A percentile compares a stretch with the other conserved stretches of the same genome.
Evolutionary conservation across 2,888 invertebrate genomes (phyloP).

Genomic region (Troilus luridus): DNA sequence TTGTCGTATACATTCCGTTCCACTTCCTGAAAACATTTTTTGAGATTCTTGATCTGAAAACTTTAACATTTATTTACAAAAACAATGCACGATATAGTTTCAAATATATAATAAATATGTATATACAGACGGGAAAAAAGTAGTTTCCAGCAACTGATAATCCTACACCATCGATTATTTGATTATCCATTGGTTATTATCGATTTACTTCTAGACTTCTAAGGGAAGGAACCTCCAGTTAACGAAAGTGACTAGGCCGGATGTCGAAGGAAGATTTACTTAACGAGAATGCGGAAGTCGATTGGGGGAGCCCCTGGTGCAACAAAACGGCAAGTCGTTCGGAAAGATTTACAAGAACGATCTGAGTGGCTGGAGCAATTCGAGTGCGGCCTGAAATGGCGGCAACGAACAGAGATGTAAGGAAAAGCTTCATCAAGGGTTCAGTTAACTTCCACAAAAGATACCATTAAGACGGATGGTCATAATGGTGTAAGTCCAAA

Average conservation of each 20-base stretch:
- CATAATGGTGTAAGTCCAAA: neutral
- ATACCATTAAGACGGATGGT: neutral
- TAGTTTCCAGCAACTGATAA: no score
- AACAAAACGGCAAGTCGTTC: neutral
- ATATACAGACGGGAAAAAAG: no score
- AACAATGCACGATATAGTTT: no score
- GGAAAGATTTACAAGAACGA: neutral
- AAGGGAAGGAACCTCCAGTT: neutral
- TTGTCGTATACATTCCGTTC: no score
- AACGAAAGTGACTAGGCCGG: neutral
- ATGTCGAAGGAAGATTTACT: neutral
- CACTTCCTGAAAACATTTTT: no score
- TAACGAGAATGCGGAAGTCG: neutral
- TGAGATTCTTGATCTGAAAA: no score
- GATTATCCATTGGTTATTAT: no score
- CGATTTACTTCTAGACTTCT: neutral
- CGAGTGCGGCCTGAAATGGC: neutral
- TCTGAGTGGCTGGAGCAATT: neutral
- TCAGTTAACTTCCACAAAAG: neutral
- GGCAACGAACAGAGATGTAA: neutral
- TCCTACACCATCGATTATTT: no score
- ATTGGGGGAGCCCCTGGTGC: conserved; percentile 13
- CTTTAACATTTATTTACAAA: no score
- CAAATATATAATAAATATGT: no score
- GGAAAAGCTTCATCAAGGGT: neutral